These are phyloP conservation scores for Tretioscincus oriximinensis DNA, from an alignment of 2,113 vertebrate species.

Conservation along the genomic window DNA sequence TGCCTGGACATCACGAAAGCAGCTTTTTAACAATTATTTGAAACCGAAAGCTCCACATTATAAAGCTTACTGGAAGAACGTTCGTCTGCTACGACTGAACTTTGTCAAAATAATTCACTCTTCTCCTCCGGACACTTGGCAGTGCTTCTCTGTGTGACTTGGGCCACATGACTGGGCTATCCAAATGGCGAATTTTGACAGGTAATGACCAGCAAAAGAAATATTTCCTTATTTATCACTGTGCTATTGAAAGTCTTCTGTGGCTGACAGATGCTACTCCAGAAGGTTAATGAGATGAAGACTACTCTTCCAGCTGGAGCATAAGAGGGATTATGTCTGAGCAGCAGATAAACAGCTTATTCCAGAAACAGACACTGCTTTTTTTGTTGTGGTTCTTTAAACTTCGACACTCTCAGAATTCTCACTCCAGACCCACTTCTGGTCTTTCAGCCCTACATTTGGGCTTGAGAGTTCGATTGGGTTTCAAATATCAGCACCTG, in stretches of 20 bases:
- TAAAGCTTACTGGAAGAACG: neutral
- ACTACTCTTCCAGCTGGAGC: conserved; percentile 75
- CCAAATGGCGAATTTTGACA: neutral
- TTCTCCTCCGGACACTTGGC: neutral
- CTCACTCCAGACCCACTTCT: conserved; percentile 29
- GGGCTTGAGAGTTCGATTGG: neutral
- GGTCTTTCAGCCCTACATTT: conserved; percentile 20
- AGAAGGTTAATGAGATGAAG: conserved; percentile 93
- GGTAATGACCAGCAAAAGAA: conserved; percentile 44
- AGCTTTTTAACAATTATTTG: neutral
- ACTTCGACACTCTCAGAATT: conserved; percentile 76
- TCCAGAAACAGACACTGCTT: conserved; percentile 79
- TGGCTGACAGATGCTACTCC: conserved; percentile 81
- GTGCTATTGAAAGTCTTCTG: conserved; percentile 47
- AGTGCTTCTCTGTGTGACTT: conserved; percentile 10
- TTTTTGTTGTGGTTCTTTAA: conserved; percentile 59
- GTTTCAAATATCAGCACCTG: conserved; percentile 20
- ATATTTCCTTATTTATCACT: conserved; percentile 56
- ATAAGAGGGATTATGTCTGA: conserved; percentile 92
- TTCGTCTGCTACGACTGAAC: neutral
- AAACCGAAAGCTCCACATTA: neutral
- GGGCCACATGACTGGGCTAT: conserved; percentile 8
- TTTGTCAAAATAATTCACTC: conserved; percentile 31
- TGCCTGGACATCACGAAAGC: neutral
- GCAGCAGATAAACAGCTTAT: conserved; percentile 91